These are phyloP conservation scores for Clanis bilineata DNA, from an alignment of 2,888 invertebrate genomes.

Conservation along the genomic window DNA sequence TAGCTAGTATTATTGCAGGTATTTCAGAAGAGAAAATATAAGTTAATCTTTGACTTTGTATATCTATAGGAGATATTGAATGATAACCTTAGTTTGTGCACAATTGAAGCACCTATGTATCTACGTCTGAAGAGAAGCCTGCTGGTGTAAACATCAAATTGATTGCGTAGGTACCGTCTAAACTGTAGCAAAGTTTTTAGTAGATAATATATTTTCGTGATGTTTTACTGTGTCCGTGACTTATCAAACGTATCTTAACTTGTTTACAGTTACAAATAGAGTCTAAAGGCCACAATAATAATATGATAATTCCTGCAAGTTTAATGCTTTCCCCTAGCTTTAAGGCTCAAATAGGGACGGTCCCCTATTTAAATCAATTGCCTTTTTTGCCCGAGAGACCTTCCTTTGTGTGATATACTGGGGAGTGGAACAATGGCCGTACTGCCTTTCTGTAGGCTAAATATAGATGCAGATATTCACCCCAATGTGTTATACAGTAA, in stretches of 20 bases:
- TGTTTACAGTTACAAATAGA: constrained; percentile 20
- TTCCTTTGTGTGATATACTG: constrained; percentile 71
- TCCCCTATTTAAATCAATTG: constrained; percentile 70
- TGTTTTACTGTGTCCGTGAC: constrained; percentile 6
- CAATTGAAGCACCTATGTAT: too few relatives aligned
- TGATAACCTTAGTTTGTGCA: too few relatives aligned
- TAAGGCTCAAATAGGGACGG: constrained; percentile 67
- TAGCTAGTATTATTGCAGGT: too few relatives aligned
- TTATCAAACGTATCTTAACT: constrained; percentile 17
- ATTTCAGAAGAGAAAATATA: too few relatives aligned
- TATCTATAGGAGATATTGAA: too few relatives aligned
- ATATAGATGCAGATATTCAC: constrained; percentile 71
- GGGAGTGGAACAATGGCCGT: constrained; percentile 74
- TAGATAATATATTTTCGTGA: not conserved
- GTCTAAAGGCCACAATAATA: constrained; percentile 48
- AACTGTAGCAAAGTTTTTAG: too few relatives aligned
- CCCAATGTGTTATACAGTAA: constrained; percentile 56
- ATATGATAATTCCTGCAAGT: constrained; percentile 48
- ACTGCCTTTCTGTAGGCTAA: constrained; percentile 78
- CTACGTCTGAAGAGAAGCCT: too few relatives aligned
- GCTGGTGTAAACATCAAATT: too few relatives aligned
- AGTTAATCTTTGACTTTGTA: too few relatives aligned
- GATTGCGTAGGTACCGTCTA: too few relatives aligned
- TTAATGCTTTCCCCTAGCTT: constrained; percentile 59
- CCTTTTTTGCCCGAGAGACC: constrained; percentile 73